Evolutionary conservation across 2,797 vertebrate species (phyloP).

Genomic region (Acanthurus lineatus): DNA sequence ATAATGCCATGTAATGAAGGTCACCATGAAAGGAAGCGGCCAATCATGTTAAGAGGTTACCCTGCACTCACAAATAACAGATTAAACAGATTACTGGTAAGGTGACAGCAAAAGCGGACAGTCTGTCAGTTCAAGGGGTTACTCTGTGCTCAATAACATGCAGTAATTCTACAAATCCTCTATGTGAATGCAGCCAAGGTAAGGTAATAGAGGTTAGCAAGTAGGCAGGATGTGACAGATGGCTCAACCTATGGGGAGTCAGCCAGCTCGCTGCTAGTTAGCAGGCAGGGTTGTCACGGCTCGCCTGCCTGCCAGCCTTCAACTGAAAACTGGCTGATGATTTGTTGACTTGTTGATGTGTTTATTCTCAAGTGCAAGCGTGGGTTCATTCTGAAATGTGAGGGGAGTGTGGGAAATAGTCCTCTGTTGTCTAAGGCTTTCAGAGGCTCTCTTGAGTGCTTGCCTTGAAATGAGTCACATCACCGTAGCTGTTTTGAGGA

Average conservation of each 20-base stretch:
- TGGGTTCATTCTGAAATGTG: slow-evolving; percentile 5
- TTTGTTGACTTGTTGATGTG: slow-evolving; percentile 60
- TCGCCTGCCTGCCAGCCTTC: slow-evolving; percentile 29
- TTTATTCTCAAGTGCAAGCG: slow-evolving; percentile 8
- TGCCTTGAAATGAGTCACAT: slow-evolving; percentile 1
- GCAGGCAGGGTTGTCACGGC: slow-evolving; percentile 31
- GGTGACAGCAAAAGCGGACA: slow-evolving; percentile 59
- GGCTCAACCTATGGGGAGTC: slow-evolving; percentile 70
- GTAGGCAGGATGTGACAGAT: slow-evolving; percentile 81
- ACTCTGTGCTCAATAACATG: slow-evolving; percentile 58
- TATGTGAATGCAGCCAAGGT: slow-evolving; percentile 52
- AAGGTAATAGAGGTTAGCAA: slow-evolving; percentile 37
- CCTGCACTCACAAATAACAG: slow-evolving; percentile 50
- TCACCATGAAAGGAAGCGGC: slow-evolving; percentile 7
- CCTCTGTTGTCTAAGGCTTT: background rate
- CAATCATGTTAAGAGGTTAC: slow-evolving; percentile 55
- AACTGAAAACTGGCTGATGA: slow-evolving; percentile 15
- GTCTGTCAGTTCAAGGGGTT: slow-evolving; percentile 49
- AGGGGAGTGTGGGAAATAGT: background rate
- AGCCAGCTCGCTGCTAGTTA: slow-evolving; percentile 53
- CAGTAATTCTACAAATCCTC: slow-evolving; percentile 66
- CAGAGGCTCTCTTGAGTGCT: background rate
- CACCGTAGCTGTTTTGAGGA: background rate
- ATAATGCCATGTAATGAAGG: background rate
- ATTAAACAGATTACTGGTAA: slow-evolving; percentile 67